Base-by-base conservation (phyloP, 92 coral and sea anemone genomes). In the Pocillopora meandrina region DNA sequence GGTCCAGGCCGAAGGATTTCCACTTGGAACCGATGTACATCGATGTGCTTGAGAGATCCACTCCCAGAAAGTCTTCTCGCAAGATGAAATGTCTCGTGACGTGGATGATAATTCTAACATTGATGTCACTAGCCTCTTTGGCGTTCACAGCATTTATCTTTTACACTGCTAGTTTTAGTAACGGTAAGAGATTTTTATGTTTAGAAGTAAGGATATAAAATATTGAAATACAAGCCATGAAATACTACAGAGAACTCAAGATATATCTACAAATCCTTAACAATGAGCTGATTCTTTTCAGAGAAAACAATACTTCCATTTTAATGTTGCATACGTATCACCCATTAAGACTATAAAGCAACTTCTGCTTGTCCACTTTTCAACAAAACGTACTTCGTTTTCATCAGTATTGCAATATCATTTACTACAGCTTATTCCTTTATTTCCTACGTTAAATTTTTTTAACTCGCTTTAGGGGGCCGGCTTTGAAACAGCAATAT, bases 1-100 rank as follows among this genome's bases (percentile, higher is more conserved):
- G 11, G 42, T 14, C 49, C 55, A 61, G 69, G 11, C 9, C 33
- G 4, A 31, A 67, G 35, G 68, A 81, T 35, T 16, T 68, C 65
- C 63, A 33, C 36, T 64, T 83, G 17, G 86, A 83, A 21, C 86
- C 86, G 2, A 83, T 83, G 86, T 83, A 83, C 64, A 74, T 83
- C 1, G 86, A 83, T 33, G 74, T 74, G 33, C 64, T 83, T 59
- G 72, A 73, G 21, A 18, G 18, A 61, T 35, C 65, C 21, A 10
- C 63, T 61, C 65, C 62, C 12, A 64, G 64, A 13, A 83, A 83
- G 56, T 71, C 72, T 49, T 74, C 86, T 47, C 86, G 80, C 31
- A 73, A 35, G 72, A 52, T 55, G 31, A 83, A 64, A 74, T 83
- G 80, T 13, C 7, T 74, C 12, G 62, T 83, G 5, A 49, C 15